phyloP scores from a whole-genome alignment of 2,797 vertebrate genomes.

The Novumbra hubbsi region DNA sequence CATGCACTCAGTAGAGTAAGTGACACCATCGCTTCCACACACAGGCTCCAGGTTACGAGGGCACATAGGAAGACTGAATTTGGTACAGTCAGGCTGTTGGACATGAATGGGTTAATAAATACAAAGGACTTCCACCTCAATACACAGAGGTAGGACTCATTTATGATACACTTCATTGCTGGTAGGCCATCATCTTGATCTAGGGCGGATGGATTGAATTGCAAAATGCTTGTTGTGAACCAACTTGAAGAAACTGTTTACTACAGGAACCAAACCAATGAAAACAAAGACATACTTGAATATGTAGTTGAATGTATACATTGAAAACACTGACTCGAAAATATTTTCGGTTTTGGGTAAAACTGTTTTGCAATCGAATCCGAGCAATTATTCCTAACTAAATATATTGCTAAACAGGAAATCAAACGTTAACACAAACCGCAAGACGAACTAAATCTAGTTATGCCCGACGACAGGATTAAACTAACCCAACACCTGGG shows the following conservation, averaged over 20 bases:
- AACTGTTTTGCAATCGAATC: background rate
- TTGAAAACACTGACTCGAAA: too few species aligned
- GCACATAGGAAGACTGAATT: conserved; percentile 21
- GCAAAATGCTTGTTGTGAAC: too few species aligned
- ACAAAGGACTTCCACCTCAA: background rate
- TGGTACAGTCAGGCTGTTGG: conserved; percentile 30
- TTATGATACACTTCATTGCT: background rate
- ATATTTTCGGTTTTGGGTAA: too few species aligned
- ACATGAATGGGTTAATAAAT: background rate
- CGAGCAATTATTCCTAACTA: background rate
- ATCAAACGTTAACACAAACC: background rate
- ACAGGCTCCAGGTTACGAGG: conserved; percentile 37
- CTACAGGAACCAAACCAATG: too few species aligned
- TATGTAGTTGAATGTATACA: too few species aligned
- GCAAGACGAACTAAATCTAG: background rate
- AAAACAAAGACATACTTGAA: too few species aligned
- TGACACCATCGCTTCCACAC: conserved; percentile 40
- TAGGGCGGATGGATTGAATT: too few species aligned
- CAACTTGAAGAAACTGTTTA: too few species aligned
- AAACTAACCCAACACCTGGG: background rate
- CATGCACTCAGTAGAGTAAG: conserved; percentile 45
- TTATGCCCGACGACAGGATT: background rate
- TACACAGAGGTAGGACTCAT: background rate
- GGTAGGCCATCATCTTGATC: background rate
- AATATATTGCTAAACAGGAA: background rate